Percentiles rank a stretch among this genome's conserved stretches.
Evolutionary conservation across 1,140 invertebrate genomes (phyloP).

Genomic region (Maniola jurtina): DNA sequence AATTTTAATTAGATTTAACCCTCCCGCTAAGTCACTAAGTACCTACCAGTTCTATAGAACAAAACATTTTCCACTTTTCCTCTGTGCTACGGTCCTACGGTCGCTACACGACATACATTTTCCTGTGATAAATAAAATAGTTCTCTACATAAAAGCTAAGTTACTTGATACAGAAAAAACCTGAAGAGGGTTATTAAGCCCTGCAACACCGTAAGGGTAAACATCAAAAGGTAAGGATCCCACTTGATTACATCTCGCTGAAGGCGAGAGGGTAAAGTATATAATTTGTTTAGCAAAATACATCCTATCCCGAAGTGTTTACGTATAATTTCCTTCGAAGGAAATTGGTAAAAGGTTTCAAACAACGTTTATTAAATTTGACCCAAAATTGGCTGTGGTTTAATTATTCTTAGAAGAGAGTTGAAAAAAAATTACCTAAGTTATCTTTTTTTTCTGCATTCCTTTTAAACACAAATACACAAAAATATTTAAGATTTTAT

Average conservation of each 20-base stretch:
- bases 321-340: constrained; percentile 14
- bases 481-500: too few relatives aligned
- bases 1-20: too few relatives aligned
- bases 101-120: background rate
- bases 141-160: constrained; percentile 6
- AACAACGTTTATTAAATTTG: background rate
- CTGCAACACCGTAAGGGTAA: constrained; percentile 24
- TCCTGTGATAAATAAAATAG: background rate
- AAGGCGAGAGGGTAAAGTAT: constrained; percentile 29
- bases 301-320: constrained; percentile 21
- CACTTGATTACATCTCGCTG: constrained; percentile 40
- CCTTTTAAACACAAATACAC: too few relatives aligned
- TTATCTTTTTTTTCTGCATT: too few relatives aligned
- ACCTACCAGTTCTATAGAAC: too few relatives aligned
- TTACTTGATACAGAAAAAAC: constrained; percentile 7
- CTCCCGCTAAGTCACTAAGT: too few relatives aligned
- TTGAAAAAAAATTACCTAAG: too few relatives aligned
- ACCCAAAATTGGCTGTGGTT: background rate
- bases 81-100: too few relatives aligned
- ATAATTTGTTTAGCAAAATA: constrained; percentile 17
- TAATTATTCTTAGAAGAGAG: background rate
- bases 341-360: background rate
- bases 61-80: too few relatives aligned
- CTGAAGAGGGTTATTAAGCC: constrained; percentile 25
- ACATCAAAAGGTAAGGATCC: constrained; percentile 38